phyloP scores from a whole-genome alignment of 2,797 vertebrate genomes.

The Amniataba percoides region DNA sequence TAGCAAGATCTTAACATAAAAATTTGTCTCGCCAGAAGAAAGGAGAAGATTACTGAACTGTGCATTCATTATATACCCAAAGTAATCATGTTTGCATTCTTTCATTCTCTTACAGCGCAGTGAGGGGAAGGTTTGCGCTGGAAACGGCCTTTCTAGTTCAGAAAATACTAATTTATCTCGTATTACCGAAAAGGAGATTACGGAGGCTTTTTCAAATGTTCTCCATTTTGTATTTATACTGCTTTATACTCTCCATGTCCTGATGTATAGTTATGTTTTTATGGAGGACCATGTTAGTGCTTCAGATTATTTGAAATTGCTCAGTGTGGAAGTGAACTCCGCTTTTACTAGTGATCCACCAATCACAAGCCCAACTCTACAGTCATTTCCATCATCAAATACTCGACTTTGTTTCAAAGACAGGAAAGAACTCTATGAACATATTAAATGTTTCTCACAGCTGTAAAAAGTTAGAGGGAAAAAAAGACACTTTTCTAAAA shows the following conservation, averaged over 20 bases:
- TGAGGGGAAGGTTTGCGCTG: not conserved
- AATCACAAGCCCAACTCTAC: not conserved
- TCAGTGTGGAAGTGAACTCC: not conserved
- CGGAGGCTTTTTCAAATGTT: not conserved
- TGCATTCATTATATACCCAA: constrained; percentile 31
- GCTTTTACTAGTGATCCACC: not conserved
- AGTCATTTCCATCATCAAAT: not conserved
- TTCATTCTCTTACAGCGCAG: constrained; percentile 28
- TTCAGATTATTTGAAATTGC: not conserved
- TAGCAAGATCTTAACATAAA: constrained; percentile 36
- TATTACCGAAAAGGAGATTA: constrained; percentile 10
- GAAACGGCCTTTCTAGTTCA: constrained; percentile 21
- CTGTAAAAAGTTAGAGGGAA: not conserved
- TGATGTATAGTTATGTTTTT: not conserved
- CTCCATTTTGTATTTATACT: not conserved
- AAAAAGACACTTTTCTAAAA: constrained; percentile 23
- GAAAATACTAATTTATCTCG: constrained; percentile 18
- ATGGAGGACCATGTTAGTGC: not conserved
- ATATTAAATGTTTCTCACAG: not conserved
- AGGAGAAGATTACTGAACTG: constrained; percentile 34
- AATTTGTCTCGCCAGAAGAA: constrained; percentile 29
- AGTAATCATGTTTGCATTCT: constrained; percentile 45
- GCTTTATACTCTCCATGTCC: not conserved
- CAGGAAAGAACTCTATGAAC: not conserved
- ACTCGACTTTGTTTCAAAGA: not conserved